Conservation (phyloP, 1,140 invertebrate genomes). For the Lethrus apterus region DNA sequence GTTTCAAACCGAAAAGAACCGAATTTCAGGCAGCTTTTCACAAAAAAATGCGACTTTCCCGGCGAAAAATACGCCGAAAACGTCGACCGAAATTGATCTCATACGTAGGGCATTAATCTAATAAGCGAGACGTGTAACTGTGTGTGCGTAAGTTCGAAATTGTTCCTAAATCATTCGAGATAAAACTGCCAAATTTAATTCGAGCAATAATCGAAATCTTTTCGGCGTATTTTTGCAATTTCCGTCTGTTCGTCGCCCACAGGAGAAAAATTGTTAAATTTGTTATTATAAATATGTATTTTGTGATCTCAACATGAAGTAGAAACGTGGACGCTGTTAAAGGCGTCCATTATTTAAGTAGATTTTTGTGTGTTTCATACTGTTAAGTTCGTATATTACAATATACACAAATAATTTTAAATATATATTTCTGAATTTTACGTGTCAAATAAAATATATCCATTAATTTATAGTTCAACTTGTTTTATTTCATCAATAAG, state of each 20-base stretch:
- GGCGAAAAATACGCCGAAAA: conserved; percentile 10
- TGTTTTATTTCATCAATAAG: conserved; percentile 1
- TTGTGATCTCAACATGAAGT: conserved; percentile 13
- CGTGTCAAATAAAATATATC: conserved; percentile 14
- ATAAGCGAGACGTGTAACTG: conserved; percentile 9
- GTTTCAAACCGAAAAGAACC: too few relatives aligned
- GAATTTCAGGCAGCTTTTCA: too few relatives aligned
- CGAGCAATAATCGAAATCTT: conserved; percentile 12
- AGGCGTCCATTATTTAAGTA: conserved; percentile 9
- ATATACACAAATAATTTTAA: conserved; percentile 13
- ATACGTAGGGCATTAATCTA: conserved; percentile 12
- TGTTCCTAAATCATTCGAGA: conserved; percentile 8
- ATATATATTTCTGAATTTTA: conserved; percentile 14
- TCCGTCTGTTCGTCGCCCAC: conserved; percentile 8
- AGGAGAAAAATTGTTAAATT: conserved; percentile 14
- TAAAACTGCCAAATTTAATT: conserved; percentile 12
- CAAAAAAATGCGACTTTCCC: too few relatives aligned
- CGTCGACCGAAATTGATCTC: conserved; percentile 9
- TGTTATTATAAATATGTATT: conserved; percentile 15
- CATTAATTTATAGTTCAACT: conserved; percentile 9
- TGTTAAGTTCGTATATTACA: conserved; percentile 12
- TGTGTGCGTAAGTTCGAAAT: conserved; percentile 9
- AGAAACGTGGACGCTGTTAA: conserved; percentile 12
- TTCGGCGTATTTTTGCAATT: too few relatives aligned
- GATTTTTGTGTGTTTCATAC: conserved; percentile 12